These are phyloP conservation scores for Etheostoma spectabile DNA, from an alignment of 2,113 vertebrate species.

Conservation along the genomic window DNA sequence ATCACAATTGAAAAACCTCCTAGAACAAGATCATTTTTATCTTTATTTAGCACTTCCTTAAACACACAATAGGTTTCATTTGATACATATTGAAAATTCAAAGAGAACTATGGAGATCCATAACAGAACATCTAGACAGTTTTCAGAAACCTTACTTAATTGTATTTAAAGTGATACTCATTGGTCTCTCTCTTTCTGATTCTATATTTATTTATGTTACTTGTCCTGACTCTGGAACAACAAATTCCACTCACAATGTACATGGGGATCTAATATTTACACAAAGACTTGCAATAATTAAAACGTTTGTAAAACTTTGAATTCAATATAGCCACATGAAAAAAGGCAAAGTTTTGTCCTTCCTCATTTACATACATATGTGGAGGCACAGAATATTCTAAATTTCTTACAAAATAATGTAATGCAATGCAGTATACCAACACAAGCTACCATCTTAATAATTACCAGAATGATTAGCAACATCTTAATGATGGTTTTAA, in stretches of 20 bases:
- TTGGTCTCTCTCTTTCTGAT: not conserved
- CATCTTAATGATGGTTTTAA: not conserved
- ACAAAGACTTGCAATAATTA: not conserved
- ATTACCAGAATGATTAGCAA: not conserved
- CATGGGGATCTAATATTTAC: not conserved
- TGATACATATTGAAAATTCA: not conserved
- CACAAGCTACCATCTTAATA: not conserved
- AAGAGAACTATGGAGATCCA: not conserved
- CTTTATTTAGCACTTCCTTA: not conserved
- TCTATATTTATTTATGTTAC: not conserved
- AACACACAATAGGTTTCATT: not conserved
- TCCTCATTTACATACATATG: slow-evolving; percentile 6
- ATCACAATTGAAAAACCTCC: slow-evolving; percentile 4
- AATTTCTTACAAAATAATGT: not conserved
- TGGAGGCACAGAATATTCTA: not conserved
- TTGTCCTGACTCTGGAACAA: not conserved
- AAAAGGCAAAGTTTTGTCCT: not conserved
- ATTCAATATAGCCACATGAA: no score
- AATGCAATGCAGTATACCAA: not conserved
- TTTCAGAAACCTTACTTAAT: not conserved
- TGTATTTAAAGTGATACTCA: not conserved
- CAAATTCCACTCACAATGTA: not conserved
- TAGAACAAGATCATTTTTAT: not conserved
- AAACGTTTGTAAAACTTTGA: not conserved
- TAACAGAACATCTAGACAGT: not conserved